Evolutionary conservation across 2,797 vertebrate species (phyloP).

Genomic region (Gymnoscopelus braueri): DNA sequence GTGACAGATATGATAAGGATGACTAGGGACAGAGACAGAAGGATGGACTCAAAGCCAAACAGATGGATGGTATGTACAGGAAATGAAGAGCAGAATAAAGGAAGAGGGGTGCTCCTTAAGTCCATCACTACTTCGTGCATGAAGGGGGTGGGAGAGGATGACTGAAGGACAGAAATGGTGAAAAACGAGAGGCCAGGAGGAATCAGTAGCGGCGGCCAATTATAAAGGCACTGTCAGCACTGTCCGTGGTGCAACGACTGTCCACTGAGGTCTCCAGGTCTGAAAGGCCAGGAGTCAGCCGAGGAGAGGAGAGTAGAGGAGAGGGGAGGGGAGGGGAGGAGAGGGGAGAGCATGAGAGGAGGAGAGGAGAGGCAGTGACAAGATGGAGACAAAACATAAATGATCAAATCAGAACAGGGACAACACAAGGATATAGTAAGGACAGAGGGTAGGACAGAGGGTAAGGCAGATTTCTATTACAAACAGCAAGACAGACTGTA

Average conservation of each 20-base stretch:
- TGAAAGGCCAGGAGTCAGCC: slow-evolving; percentile 69
- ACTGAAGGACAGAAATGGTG: slow-evolving; percentile 51
- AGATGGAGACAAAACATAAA: slow-evolving; percentile 15
- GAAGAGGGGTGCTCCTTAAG: slow-evolving; percentile 7
- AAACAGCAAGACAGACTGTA: background rate
- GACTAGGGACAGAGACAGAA: background rate
- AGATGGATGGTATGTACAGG: background rate
- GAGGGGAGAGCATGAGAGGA: background rate
- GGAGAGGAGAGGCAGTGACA: slow-evolving; percentile 24
- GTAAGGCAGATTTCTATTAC: background rate
- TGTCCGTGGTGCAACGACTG: slow-evolving; percentile 86
- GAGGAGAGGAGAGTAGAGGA: background rate
- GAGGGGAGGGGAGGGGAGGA: background rate
- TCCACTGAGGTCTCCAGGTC: slow-evolving; percentile 87
- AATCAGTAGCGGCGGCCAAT: slow-evolving; percentile 78
- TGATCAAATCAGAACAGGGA: slow-evolving; percentile 39
- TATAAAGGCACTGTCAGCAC: slow-evolving; percentile 80
- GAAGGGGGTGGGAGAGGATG: slow-evolving; percentile 54
- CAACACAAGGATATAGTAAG: slow-evolving; percentile 10
- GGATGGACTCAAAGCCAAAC: background rate
- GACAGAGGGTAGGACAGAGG: slow-evolving; percentile 1
- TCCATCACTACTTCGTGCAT: slow-evolving; percentile 60
- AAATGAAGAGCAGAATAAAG: background rate
- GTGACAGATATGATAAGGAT: slow-evolving; percentile 7
- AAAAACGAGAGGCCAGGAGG: slow-evolving; percentile 53